These are phyloP conservation scores for Ophion costatus DNA, from an alignment of 2,888 invertebrate species.

Conservation along the genomic window DNA sequence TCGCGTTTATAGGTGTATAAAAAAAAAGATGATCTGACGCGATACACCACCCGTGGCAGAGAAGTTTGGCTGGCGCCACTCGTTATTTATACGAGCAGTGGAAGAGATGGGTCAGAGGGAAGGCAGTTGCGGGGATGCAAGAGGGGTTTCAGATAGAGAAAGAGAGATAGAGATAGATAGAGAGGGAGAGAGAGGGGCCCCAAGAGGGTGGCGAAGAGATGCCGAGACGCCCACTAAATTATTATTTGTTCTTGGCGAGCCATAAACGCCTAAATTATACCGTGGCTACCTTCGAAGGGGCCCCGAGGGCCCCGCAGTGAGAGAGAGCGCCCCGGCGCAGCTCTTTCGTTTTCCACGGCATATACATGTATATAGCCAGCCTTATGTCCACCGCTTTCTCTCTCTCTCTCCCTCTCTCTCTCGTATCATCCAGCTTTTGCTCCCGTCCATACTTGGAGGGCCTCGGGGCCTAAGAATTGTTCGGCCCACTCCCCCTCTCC, in stretches of 20 bases:
- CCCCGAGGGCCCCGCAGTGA: constrained; percentile 64
- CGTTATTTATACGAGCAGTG: constrained; percentile 81
- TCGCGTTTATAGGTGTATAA: constrained; percentile 21
- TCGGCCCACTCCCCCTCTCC: not conserved
- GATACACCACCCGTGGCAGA: constrained; percentile 71
- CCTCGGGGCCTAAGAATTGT: constrained; percentile 49
- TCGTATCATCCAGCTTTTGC: constrained; percentile 46
- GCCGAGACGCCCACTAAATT: constrained; percentile 83
- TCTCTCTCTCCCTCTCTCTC: constrained; percentile 32
- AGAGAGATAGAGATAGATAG: constrained; percentile 35
- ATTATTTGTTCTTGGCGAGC: constrained; percentile 83
- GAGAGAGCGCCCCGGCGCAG: constrained; percentile 45
- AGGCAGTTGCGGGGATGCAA: constrained; percentile 53
- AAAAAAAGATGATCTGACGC: constrained; percentile 73
- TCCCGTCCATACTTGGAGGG: constrained; percentile 30
- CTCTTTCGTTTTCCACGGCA: constrained; percentile 36
- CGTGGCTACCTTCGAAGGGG: constrained; percentile 76
- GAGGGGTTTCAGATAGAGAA: constrained; percentile 39
- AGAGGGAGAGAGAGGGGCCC: constrained; percentile 43
- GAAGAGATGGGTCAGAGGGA: constrained; percentile 52
- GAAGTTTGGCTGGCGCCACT: constrained; percentile 82
- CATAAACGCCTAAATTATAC: constrained; percentile 83
- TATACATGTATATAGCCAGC: constrained; percentile 17
- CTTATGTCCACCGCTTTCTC: constrained; percentile 14
- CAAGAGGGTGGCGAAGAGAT: constrained; percentile 67